Percentiles rank a stretch among this genome's conserved stretches.
Conservation (phyloP, 2,797 vertebrate species). For the Gymnodraco acuticeps region DNA sequence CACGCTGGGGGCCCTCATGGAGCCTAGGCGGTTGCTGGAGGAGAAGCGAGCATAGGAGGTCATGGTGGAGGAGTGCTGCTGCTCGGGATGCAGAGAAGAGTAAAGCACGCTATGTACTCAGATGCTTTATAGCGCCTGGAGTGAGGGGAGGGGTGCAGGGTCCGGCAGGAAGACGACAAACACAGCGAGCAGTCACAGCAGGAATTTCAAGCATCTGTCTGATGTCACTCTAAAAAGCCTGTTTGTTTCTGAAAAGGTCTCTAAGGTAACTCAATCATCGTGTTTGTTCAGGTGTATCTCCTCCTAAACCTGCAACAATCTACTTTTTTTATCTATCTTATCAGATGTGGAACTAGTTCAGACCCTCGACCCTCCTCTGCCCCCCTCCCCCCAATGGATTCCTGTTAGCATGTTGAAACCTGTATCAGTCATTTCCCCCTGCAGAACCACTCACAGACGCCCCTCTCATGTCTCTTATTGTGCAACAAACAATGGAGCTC, state of each 20-base stretch:
- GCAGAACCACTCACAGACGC: background rate
- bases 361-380: background rate
- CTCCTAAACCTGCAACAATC: background rate
- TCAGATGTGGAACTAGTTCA: background rate
- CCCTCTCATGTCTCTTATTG: background rate
- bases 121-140: slow-evolving; percentile 44
- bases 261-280: background rate
- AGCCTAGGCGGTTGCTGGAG: background rate
- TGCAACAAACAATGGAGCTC: slow-evolving; percentile 5
- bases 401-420: slow-evolving; percentile 30
- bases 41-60: background rate
- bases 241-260: background rate
- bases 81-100: slow-evolving; percentile 48
- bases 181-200: background rate
- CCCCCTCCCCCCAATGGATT: slow-evolving; percentile 2
- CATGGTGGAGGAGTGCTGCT: slow-evolving; percentile 52
- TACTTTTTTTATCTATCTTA: background rate
- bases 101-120: background rate
- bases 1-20: slow-evolving; percentile 74
- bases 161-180: background rate
- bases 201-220: slow-evolving; percentile 19
- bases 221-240: background rate
- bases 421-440: slow-evolving; percentile 9
- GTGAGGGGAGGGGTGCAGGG: slow-evolving; percentile 35
- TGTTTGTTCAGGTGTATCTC: background rate